Evolutionary conservation across 2,888 invertebrate species (phyloP).

Genomic region (Hyppa rectilinea): DNA sequence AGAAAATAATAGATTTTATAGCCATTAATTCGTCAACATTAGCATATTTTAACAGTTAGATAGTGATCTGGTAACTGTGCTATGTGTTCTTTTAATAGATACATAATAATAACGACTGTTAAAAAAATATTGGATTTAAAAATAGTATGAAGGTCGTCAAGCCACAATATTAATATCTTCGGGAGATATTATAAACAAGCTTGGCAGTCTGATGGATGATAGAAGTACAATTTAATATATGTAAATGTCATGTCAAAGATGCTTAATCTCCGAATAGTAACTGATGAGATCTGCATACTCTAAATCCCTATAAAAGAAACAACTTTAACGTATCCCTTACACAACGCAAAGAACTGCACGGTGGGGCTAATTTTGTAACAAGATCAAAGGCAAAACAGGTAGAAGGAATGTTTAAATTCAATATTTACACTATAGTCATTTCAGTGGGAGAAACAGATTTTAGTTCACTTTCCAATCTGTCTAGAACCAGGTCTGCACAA

Average conservation of each 20-base stretch:
- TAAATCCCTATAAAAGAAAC: background rate
- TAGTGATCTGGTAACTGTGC: background rate
- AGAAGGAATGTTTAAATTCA: background rate
- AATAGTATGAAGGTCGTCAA: constrained; percentile 34
- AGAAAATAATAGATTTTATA: background rate
- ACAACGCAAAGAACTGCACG: background rate
- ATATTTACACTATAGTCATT: constrained; percentile 2
- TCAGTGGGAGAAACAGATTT: constrained; percentile 1
- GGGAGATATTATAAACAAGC: constrained; percentile 2
- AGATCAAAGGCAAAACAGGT: background rate
- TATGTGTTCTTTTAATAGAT: constrained; percentile 1
- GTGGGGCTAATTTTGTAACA: constrained; percentile 1
- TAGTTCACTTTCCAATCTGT: constrained; percentile 17
- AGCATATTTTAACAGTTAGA: background rate
- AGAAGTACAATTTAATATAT: constrained; percentile 3
- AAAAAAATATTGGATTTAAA: constrained; percentile 1
- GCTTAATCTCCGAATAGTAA: background rate
- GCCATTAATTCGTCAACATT: constrained; percentile 3
- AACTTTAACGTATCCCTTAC: background rate
- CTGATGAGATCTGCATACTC: background rate
- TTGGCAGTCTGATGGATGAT: constrained; percentile 18
- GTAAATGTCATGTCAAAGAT: background rate
- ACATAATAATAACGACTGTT: background rate
- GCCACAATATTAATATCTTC: background rate
- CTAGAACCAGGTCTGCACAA: constrained; percentile 13